These are phyloP conservation scores for Chloebia gouldiae DNA, from an alignment of 2,113 vertebrate species.

Conservation along the genomic window DNA sequence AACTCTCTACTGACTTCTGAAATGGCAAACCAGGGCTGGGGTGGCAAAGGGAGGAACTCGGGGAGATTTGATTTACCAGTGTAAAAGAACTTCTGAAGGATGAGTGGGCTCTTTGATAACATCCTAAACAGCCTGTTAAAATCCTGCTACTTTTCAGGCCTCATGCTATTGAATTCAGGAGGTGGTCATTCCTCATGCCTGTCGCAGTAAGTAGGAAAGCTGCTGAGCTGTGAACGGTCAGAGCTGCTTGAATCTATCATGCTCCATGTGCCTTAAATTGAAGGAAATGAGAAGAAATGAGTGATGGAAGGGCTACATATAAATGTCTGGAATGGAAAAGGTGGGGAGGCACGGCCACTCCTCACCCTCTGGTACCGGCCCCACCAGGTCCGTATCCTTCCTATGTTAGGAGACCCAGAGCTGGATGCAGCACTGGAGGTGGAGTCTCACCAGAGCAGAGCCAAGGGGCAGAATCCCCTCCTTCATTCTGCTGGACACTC, in stretches of 20 bases:
- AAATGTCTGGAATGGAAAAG: neutral
- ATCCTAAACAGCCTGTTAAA: neutral
- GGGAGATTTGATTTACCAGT: neutral
- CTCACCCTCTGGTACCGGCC: neutral
- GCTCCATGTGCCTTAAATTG: neutral
- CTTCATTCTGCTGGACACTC: fast-evolving
- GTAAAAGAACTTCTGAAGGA: neutral
- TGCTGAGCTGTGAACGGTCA: neutral
- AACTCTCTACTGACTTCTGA: neutral
- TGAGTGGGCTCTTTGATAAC: neutral
- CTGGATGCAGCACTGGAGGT: neutral
- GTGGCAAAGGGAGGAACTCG: neutral
- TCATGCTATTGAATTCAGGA: neutral
- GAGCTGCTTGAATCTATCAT: conserved; percentile 27
- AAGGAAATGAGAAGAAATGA: conserved; percentile 8
- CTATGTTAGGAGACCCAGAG: fast-evolving
- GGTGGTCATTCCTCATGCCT: conserved; percentile 1
- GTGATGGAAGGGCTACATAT: neutral
- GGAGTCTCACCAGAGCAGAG: neutral
- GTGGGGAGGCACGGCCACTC: neutral
- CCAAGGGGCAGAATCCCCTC: neutral
- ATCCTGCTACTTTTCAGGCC: neutral
- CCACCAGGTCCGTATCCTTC: neutral
- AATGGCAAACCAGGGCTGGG: neutral
- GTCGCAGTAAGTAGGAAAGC: neutral